Conservation (phyloP, 2,797 vertebrate species). For the Lycodopsis pacificus region DNA sequence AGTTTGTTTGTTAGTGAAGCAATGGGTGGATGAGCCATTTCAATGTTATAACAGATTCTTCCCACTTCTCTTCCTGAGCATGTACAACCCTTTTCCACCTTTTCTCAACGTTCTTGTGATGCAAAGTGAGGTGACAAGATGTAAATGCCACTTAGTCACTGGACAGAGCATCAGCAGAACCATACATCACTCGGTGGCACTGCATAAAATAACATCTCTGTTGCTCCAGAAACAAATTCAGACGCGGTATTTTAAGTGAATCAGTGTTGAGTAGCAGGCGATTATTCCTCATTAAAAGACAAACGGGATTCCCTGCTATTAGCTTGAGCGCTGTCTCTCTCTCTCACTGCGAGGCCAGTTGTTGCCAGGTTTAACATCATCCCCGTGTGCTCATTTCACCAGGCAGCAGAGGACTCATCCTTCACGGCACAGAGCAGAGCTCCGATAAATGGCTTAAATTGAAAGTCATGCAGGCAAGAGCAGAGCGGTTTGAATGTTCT, state of each 20-base stretch:
- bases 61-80: neutral
- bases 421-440: constrained; percentile 26
- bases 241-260: constrained; percentile 6
- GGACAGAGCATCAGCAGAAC: neutral
- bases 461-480: constrained; percentile 14
- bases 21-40: neutral
- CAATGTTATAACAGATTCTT: constrained; percentile 2
- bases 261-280: constrained; percentile 14
- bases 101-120: neutral
- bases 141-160: constrained; percentile 11
- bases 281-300: constrained; percentile 33
- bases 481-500: constrained; percentile 5
- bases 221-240: neutral
- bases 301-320: constrained; percentile 13
- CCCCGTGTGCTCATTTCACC: constrained; percentile 14
- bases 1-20: constrained; percentile 6
- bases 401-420: constrained; percentile 26
- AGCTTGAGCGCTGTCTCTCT: neutral
- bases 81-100: neutral
- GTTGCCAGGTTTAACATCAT: constrained; percentile 14
- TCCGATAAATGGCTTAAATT: constrained; percentile 30
- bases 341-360: constrained; percentile 33
- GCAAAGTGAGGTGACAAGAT: constrained; percentile 7
- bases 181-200: constrained; percentile 11
- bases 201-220: neutral